These are phyloP conservation scores for Limosa lapponica DNA, from an alignment of 2,797 vertebrate genomes.

Conservation along the genomic window DNA sequence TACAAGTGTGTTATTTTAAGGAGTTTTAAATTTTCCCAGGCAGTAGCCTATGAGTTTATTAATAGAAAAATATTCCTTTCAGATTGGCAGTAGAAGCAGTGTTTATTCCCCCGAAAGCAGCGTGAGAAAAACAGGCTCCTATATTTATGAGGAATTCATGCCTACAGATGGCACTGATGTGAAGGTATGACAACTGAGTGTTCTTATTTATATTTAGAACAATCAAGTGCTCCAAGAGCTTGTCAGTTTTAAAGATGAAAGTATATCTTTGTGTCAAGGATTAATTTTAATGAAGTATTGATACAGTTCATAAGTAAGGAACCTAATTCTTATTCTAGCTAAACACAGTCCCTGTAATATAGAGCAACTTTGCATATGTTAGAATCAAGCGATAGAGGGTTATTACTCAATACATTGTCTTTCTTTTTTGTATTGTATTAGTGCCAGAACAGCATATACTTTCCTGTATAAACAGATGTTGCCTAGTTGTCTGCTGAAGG, in stretches of 20 bases:
- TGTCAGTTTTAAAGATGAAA: background rate
- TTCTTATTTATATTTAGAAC: constrained; percentile 24
- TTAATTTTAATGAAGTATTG: background rate
- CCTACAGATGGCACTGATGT: constrained; percentile 92
- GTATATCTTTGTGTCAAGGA: background rate
- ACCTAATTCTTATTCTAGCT: background rate
- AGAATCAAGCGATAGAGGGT: background rate
- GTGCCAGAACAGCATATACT: background rate
- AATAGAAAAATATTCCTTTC: constrained; percentile 49
- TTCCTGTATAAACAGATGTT: background rate
- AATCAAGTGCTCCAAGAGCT: background rate
- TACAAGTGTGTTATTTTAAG: background rate
- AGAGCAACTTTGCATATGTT: background rate
- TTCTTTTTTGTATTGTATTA: background rate
- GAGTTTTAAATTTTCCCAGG: background rate
- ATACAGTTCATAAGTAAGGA: background rate
- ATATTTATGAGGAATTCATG: constrained; percentile 93
- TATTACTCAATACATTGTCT: background rate
- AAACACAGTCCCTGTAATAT: background rate
- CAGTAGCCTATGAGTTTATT: background rate
- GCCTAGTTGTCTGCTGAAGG: background rate
- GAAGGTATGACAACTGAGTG: constrained; percentile 77
- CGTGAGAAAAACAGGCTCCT: constrained; percentile 90
- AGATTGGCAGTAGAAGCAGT: constrained; percentile 92
- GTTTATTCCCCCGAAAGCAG: constrained; percentile 91